Base-by-base conservation (phyloP, 1,140 invertebrate species). In the Lethrus apterus region DNA sequence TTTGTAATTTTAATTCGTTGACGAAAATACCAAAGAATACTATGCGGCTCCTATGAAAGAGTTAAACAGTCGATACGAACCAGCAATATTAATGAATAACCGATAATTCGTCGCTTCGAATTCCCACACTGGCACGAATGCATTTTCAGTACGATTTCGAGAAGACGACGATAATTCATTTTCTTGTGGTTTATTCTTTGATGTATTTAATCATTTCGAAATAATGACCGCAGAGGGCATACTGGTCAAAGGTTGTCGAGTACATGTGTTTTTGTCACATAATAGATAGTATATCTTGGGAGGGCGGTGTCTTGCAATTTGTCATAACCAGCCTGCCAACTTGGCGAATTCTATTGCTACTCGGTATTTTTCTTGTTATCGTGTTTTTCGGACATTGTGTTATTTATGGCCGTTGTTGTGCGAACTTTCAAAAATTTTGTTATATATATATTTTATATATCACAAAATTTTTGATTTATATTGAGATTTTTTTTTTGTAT, bases 241-340 rank as follows among this genome's bases (percentile, higher is more conserved):
- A 41, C 30, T 46, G 52, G 52, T 50, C 49, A 54, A 44, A 51
- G 55, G 46, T 53, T 48, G 42, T 41, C 33, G 34, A 52, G 55
- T 54, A 55, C 55, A 57, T 57, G 55, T 57, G 55, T 57, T 57
- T 57, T 57, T 57, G 55, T 57, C 55, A 57, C 48, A 54, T 57
- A 57, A 57, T 57, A 55, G 55, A 57, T 57, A 57, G 55, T 57
- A 57, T 57, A 55, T 57, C 52, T 55, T 49, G 14, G 14, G 48
- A 44, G 46, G 55, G 55, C 55, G 55, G 47, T 41, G 47, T 35
- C 34, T 44, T 44, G 50, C 52, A 45, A 57, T 57, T 57, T 55
- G 48, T 57, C 55, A 57, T 55, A 57, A 57, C 40, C 46, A 49
- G 44, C 32, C 38, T 44, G 48, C 38, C 36, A 55, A 51, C 50